Evolutionary conservation across 2,888 invertebrate genomes (phyloP), one percentile per base, ranked within the genome.

Genomic region (Diarsia mendica): DNA sequence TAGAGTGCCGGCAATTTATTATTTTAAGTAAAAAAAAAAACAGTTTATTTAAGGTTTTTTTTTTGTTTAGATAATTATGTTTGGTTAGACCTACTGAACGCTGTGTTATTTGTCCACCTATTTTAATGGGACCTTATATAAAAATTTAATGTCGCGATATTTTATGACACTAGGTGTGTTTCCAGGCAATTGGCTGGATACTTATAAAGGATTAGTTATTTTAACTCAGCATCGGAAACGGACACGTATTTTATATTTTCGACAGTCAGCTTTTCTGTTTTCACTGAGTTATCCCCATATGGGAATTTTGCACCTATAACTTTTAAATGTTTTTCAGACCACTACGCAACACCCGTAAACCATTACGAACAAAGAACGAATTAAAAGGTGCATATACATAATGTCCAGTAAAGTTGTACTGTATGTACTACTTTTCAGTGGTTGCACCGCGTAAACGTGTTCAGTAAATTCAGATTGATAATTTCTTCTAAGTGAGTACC

Each of bases 331-430:
- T 53, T 53, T 53, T 4, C 1, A 15, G 48, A 11, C 0, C 28
- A 28, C 9, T 44, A 11, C 49, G 23, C 15, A 51, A 13, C 46
- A 46, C 11, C 23, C 18, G 20, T n/a, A 33, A 23, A 13, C 44
- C 48, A 18, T 48, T 28, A 18, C 3, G 9, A 60, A 46, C 23
- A n/a, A 15, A 60, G 8, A 13, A 3, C 11, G n/a, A 60, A 18
- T 20, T 53, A 23, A 48, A 13, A 77, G 28, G n/a, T 15, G 39
- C 64, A 28, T 75, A 75, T 48, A 44, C 46, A 67, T 28, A 2
- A 28, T 6, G 3, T 28, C 28, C 8, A 64, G 49, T 66, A 39
- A 49, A 20, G 8, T 6, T 20, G 28, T 4, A 46, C 10, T 6
- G 2, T 46, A n/a, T 11, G 33, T n/a, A 18, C 15, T n/a, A 76